A percentile compares a stretch with the other conserved stretches of the same genome.
Conservation (phyloP, 1,140 invertebrate species). For the Gonatopus flavifemur region DNA sequence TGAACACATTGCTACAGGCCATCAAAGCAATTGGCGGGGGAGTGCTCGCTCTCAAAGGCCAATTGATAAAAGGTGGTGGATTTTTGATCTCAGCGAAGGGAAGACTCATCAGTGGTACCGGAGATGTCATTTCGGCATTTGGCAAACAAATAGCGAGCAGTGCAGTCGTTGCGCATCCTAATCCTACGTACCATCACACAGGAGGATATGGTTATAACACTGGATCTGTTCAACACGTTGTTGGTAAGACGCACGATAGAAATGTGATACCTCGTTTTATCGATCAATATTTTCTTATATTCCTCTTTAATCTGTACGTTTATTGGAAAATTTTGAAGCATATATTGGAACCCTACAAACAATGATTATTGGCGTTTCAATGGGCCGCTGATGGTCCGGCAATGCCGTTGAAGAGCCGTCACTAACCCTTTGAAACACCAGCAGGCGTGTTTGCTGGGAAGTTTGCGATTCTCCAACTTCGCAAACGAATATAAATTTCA, state of each 20-base stretch:
- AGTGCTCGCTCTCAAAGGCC: slow-evolving; percentile 79
- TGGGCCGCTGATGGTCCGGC: no score
- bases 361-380: no score
- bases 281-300: not conserved
- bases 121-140: slow-evolving; percentile 74
- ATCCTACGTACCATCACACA: slow-evolving; percentile 30
- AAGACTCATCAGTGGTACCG: slow-evolving; percentile 69
- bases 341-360: no score
- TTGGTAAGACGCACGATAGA: slow-evolving; percentile 7
- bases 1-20: slow-evolving; percentile 78
- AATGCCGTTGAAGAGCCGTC: no score
- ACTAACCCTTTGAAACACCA: no score
- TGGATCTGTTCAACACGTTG: slow-evolving; percentile 2
- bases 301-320: no score
- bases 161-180: slow-evolving; percentile 60
- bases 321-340: no score
- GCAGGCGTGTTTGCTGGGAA: no score
- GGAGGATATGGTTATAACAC: no score
- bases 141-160: slow-evolving; percentile 75
- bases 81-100: slow-evolving; percentile 73
- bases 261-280: not conserved
- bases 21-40: slow-evolving; percentile 83
- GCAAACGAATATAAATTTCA: no score
- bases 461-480: no score
- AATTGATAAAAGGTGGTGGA: slow-evolving; percentile 80